Conservation (phyloP, 2,888 invertebrate species). For the Laothoe populi region DNA sequence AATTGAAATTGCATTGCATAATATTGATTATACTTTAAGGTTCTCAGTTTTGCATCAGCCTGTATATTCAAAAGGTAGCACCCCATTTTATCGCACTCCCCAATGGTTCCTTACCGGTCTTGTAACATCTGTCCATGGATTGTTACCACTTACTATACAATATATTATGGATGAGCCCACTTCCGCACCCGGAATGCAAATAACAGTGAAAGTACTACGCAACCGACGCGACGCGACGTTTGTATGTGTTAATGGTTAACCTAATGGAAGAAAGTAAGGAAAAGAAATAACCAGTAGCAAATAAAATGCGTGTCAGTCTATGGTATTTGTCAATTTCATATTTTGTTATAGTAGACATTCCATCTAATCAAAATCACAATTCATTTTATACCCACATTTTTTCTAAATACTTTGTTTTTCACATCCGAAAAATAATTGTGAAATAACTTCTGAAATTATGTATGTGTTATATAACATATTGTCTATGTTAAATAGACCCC, state of each 20-base stretch:
- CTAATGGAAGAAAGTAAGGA: constrained; percentile 15
- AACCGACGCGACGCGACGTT: constrained; percentile 44
- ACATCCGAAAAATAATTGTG: no score
- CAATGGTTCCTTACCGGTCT: constrained; percentile 66
- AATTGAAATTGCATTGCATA: not conserved
- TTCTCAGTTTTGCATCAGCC: constrained; percentile 39
- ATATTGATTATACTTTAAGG: no score
- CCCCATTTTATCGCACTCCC: constrained; percentile 48
- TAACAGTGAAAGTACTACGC: constrained; percentile 57
- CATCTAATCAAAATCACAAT: no score
- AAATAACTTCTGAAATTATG: not conserved
- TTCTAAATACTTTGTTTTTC: no score
- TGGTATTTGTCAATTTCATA: no score
- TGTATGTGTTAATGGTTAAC: constrained; percentile 24
- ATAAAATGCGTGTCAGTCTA: not conserved
- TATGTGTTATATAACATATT: not conserved
- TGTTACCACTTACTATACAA: constrained; percentile 39
- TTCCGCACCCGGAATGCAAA: constrained; percentile 53
- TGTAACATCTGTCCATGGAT: constrained; percentile 70
- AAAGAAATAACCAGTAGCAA: constrained; percentile 1
- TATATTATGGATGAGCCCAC: constrained; percentile 46
- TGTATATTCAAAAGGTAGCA: constrained; percentile 48
- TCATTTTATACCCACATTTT: no score
- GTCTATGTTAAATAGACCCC: not conserved
- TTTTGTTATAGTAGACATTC: no score